Conservation (phyloP, 2,888 invertebrate genomes). For the Vandiemenella viatica region DNA sequence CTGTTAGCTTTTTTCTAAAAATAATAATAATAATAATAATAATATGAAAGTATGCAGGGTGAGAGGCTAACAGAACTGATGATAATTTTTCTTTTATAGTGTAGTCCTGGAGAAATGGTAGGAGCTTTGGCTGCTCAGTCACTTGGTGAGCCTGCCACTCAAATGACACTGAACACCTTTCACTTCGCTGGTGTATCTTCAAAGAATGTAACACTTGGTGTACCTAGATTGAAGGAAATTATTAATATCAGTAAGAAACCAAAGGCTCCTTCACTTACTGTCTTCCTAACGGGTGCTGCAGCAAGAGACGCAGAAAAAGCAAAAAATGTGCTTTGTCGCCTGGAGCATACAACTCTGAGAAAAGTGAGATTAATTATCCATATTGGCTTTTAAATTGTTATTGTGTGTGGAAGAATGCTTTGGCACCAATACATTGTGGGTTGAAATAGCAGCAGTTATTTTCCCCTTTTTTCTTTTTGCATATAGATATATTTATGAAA, state of each 20-base stretch:
- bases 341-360: slow-evolving; percentile 94
- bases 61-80: neutral
- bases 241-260: slow-evolving; percentile 99
- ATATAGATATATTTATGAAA: too few relatives aligned
- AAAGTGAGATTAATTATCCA: slow-evolving; percentile 42
- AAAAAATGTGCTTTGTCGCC: slow-evolving; percentile 91
- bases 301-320: slow-evolving; percentile 98
- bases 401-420: too few relatives aligned
- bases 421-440: neutral
- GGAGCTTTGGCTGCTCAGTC: slow-evolving; percentile 99
- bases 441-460: too few relatives aligned
- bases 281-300: slow-evolving; percentile 92
- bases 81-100: too few relatives aligned
- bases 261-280: slow-evolving; percentile 96
- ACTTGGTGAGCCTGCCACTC: slow-evolving; percentile 97
- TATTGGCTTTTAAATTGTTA: neutral
- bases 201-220: slow-evolving; percentile 99
- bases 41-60: too few relatives aligned
- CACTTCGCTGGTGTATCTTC: slow-evolving; percentile 99
- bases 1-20: too few relatives aligned
- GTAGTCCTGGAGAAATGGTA: slow-evolving; percentile 92
- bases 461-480: too few relatives aligned
- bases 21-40: too few relatives aligned
- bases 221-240: slow-evolving; percentile 91
- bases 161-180: slow-evolving; percentile 99